These are phyloP conservation scores for Thinocorus orbignyianus DNA, from an alignment of 2,113 vertebrate species.

Conservation along the genomic window DNA sequence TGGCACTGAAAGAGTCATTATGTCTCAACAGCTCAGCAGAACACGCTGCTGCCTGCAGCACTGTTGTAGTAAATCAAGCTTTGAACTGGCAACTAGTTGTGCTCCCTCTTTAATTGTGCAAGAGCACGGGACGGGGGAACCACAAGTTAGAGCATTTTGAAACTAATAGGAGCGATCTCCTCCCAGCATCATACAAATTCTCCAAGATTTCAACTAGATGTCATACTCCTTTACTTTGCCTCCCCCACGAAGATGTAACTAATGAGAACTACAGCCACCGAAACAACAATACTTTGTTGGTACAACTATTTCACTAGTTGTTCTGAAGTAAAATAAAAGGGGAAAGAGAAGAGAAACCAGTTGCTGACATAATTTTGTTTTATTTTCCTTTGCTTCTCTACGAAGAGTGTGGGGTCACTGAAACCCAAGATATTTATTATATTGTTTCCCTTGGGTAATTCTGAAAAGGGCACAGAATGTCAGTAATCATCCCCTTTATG, in stretches of 20 bases:
- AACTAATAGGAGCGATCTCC: neutral
- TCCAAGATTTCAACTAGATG: neutral
- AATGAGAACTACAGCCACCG: neutral
- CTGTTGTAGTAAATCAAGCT: neutral
- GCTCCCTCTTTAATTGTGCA: neutral
- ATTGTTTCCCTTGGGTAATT: slow-evolving; percentile 69
- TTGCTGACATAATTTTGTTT: neutral
- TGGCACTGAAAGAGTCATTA: neutral
- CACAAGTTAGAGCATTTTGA: neutral
- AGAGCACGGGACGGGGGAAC: neutral
- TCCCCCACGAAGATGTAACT: neutral
- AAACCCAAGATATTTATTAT: slow-evolving; percentile 69
- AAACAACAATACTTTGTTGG: neutral
- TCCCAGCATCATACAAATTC: neutral
- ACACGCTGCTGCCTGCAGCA: neutral
- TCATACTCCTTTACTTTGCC: neutral
- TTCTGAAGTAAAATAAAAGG: neutral
- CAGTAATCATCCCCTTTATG: slow-evolving; percentile 64
- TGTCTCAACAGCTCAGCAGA: neutral
- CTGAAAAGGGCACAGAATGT: slow-evolving; percentile 76
- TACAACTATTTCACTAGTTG: neutral
- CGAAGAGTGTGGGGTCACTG: slow-evolving; percentile 45
- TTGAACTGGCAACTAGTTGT: neutral
- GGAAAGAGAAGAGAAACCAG: neutral
- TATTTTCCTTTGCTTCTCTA: slow-evolving; percentile 3